Percentiles rank a stretch among this genome's conserved stretches.
These are phyloP conservation scores for Protophormia terraenovae DNA, from an alignment of 2,888 invertebrate genomes.

Conservation along the genomic window DNA sequence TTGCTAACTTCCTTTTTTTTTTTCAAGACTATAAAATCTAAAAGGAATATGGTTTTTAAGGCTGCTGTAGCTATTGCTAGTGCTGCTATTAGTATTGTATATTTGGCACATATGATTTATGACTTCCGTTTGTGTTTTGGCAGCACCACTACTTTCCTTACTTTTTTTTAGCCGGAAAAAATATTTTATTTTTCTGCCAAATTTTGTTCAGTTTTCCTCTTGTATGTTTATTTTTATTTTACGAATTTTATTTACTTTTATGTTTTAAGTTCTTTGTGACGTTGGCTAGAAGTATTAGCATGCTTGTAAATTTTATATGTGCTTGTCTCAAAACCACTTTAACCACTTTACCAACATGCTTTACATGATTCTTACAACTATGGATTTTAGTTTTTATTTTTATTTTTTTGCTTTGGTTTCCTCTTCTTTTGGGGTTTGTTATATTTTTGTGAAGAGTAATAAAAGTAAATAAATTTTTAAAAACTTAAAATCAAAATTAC, in stretches of 20 bases:
- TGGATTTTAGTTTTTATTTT: slow-evolving; percentile 47
- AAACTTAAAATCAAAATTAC: slow-evolving; percentile 49
- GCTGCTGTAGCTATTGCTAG: no score
- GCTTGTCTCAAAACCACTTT: slow-evolving; percentile 68
- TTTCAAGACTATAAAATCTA: no score
- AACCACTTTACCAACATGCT: slow-evolving; percentile 68
- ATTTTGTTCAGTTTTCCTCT: background rate
- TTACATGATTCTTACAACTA: slow-evolving; percentile 66
- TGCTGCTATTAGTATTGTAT: background rate
- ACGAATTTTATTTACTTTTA: slow-evolving; percentile 54
- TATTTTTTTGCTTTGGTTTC: slow-evolving; percentile 4
- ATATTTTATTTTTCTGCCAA: slow-evolving; percentile 1
- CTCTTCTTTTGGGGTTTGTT: slow-evolving; percentile 14
- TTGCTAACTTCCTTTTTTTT: slow-evolving; percentile 7
- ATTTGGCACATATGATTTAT: slow-evolving; percentile 75
- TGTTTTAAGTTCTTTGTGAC: slow-evolving; percentile 56
- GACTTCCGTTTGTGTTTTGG: slow-evolving; percentile 74
- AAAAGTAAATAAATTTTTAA: slow-evolving; percentile 63
- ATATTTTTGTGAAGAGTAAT: slow-evolving; percentile 21
- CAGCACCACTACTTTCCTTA: slow-evolving; percentile 34
- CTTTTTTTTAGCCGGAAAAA: background rate
- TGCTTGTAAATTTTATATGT: slow-evolving; percentile 67
- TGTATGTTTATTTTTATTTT: slow-evolving; percentile 26
- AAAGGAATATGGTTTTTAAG: no score
- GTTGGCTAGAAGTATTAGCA: slow-evolving; percentile 66